A percentile compares a stretch with the other conserved stretches of the same genome.
These are phyloP conservation scores for Aix galericulata DNA, from an alignment of 2,113 vertebrate genomes.

Conservation along the genomic window DNA sequence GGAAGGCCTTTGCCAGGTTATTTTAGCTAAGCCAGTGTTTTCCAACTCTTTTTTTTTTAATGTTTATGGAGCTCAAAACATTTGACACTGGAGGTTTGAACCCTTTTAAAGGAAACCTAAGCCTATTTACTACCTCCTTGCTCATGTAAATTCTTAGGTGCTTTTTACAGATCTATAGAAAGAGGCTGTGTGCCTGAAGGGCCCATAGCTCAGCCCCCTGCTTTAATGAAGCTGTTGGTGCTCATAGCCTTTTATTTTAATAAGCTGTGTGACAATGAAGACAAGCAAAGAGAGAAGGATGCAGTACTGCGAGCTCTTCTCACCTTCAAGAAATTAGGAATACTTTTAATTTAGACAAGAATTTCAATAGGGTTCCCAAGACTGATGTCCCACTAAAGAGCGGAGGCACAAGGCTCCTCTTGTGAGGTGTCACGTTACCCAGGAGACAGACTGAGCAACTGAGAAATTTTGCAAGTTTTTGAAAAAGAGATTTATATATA, in stretches of 20 bases:
- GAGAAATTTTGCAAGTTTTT: slow-evolving; percentile 61
- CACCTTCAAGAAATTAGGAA: slow-evolving; percentile 32
- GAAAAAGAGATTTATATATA: slow-evolving; percentile 65
- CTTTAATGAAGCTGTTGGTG: neutral
- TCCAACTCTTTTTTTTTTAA: neutral
- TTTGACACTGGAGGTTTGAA: neutral
- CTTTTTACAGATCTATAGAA: neutral
- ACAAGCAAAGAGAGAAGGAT: neutral
- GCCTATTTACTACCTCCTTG: neutral
- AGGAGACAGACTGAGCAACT: slow-evolving; percentile 59
- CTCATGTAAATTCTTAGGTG: slow-evolving; percentile 3
- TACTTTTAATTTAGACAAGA: slow-evolving; percentile 17
- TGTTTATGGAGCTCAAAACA: neutral
- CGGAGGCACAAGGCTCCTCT: slow-evolving; percentile 56
- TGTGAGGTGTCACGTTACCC: slow-evolving; percentile 62
- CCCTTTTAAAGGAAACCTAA: neutral
- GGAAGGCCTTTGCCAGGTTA: neutral
- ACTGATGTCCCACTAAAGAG: slow-evolving; percentile 4
- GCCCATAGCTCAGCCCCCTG: neutral
- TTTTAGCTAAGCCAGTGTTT: neutral
- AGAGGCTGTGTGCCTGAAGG: neutral
- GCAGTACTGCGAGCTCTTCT: neutral
- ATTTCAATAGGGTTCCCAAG: slow-evolving; percentile 9
- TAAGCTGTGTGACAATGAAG: neutral
- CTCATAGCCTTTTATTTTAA: neutral